Evolutionary conservation across 2,888 invertebrate species (phyloP).

Genomic region (Mythimna lalbum): DNA sequence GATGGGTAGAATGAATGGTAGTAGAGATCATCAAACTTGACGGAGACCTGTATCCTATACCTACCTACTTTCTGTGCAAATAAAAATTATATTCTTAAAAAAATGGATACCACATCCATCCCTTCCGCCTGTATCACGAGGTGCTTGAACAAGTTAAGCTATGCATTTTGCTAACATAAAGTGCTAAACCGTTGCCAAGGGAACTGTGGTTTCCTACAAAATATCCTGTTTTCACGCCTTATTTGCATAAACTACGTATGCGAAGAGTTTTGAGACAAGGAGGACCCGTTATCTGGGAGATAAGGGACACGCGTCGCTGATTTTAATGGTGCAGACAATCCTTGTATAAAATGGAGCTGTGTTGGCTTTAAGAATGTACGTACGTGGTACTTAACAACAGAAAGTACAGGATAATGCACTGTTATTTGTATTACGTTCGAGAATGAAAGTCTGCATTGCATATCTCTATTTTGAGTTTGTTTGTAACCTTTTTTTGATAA

Average conservation of each 20-base stretch:
- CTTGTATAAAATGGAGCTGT: constrained; percentile 14
- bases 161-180: constrained; percentile 67
- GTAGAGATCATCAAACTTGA: too few species aligned
- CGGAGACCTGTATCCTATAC: too few species aligned
- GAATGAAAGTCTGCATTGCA: neutral
- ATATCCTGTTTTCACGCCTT: constrained; percentile 67
- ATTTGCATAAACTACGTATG: constrained; percentile 68
- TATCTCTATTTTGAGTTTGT: too few species aligned
- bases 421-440: neutral
- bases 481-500: too few species aligned
- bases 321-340: constrained; percentile 38
- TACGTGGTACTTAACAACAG: neutral
- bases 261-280: constrained; percentile 49
- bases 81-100: too few species aligned
- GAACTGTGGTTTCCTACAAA: constrained; percentile 64
- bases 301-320: constrained; percentile 44
- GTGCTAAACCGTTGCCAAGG: constrained; percentile 66
- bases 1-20: too few species aligned
- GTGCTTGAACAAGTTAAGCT: constrained; percentile 65
- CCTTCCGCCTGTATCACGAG: constrained; percentile 6
- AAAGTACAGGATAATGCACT: neutral
- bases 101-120: constrained; percentile 46
- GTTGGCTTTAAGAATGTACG: neutral
- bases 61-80: too few species aligned
- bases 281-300: constrained; percentile 40